phyloP scores from a whole-genome alignment of 2,888 invertebrate species.

The Camponotus fellah region DNA sequence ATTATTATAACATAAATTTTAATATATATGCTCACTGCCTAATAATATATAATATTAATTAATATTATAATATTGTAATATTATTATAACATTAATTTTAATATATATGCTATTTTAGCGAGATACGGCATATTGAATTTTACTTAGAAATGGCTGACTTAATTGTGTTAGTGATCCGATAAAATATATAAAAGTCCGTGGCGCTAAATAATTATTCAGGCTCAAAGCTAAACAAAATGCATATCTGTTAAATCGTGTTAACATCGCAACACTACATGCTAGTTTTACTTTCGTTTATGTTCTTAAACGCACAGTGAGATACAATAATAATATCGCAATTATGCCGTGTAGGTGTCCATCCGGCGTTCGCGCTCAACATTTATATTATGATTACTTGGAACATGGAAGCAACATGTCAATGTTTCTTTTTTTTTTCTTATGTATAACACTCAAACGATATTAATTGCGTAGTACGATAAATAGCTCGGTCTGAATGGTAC shows the following conservation, averaged over 20 bases:
- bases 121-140: no score
- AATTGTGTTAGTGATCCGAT: no score
- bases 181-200: no score
- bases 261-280: conserved; percentile 44
- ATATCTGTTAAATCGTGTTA: conserved; percentile 38
- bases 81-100: no score
- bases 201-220: conserved; percentile 44
- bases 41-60: no score
- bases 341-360: conserved; percentile 61
- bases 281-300: conserved; percentile 51
- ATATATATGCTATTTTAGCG: no score
- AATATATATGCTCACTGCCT: no score
- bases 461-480: conserved; percentile 66
- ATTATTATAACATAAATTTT: no score
- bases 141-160: no score
- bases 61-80: no score
- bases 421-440: conserved; percentile 43
- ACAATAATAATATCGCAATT: conserved; percentile 42
- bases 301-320: conserved; percentile 47
- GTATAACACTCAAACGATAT: conserved; percentile 69
- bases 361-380: conserved; percentile 54
- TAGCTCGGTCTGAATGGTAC: conserved; percentile 53
- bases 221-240: conserved; percentile 49
- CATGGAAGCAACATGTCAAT: conserved; percentile 65
- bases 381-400: conserved; percentile 63